These are phyloP conservation scores for Patagioenas fasciata DNA, from an alignment of 2,113 vertebrate genomes.

Conservation along the genomic window DNA sequence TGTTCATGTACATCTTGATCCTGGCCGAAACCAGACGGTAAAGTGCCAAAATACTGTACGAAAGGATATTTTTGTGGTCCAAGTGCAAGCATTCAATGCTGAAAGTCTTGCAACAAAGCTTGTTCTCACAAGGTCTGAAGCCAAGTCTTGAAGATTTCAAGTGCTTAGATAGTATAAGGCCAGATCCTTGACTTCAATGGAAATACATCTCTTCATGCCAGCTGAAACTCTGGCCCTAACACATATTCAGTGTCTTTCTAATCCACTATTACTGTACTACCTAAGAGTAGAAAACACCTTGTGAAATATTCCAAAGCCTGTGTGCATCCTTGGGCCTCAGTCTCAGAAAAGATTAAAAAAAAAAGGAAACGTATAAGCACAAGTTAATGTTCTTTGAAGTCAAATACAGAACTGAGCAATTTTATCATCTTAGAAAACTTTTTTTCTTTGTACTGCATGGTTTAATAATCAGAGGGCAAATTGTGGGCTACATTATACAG, in stretches of 20 bases:
- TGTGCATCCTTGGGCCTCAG: neutral
- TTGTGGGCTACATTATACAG: neutral
- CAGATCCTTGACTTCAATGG: conserved; percentile 34
- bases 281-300: neutral
- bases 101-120: conserved; percentile 47
- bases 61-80: conserved; percentile 53
- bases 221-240: neutral
- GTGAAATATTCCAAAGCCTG: neutral
- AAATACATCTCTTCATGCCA: neutral
- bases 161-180: conserved; percentile 12
- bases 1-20: conserved; percentile 47
- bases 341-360: neutral
- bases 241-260: neutral
- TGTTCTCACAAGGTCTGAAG: conserved; percentile 41
- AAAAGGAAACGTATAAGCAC: neutral
- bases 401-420: neutral
- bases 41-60: conserved; percentile 49
- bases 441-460: neutral
- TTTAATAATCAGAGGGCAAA: neutral
- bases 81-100: conserved; percentile 30
- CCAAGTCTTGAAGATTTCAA: conserved; percentile 50
- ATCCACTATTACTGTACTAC: neutral
- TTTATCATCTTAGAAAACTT: neutral
- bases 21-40: conserved; percentile 22
- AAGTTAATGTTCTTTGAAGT: neutral